Evolutionary conservation across 1,140 invertebrate genomes (phyloP).

Genomic region (Penaeus vannamei): DNA sequence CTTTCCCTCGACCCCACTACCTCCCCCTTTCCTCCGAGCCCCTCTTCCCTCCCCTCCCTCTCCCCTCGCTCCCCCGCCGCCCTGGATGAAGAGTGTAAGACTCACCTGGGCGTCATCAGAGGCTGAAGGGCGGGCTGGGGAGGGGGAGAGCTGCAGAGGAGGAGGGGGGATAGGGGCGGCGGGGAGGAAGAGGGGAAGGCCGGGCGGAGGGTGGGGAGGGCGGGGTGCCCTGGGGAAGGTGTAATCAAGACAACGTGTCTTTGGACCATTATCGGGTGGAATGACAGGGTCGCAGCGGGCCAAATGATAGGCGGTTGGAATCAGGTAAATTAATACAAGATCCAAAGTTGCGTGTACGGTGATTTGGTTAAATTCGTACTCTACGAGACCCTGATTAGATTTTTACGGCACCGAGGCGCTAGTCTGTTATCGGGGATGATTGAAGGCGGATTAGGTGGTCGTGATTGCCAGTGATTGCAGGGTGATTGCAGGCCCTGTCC

Average conservation of each 20-base stretch:
- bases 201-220: neutral
- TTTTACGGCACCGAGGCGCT: constrained; percentile 63
- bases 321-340: constrained; percentile 64
- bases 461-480: constrained; percentile 53
- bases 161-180: neutral
- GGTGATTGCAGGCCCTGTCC: constrained; percentile 42
- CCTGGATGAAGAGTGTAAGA: neutral
- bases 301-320: constrained; percentile 59
- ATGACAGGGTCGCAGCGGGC: constrained; percentile 56
- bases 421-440: constrained; percentile 59
- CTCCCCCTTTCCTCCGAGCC: neutral
- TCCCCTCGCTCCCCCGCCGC: neutral
- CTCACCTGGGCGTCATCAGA: neutral
- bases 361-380: constrained; percentile 64
- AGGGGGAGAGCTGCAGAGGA: neutral
- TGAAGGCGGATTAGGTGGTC: constrained; percentile 62
- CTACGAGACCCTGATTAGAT: constrained; percentile 61
- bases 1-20: neutral
- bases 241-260: constrained; percentile 57
- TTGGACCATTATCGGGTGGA: constrained; percentile 55
- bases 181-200: neutral
- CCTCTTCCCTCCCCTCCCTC: neutral
- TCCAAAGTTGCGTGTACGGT: constrained; percentile 48
- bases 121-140: neutral
- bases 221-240: constrained; percentile 6